Evolutionary conservation across 1,140 invertebrate species (phyloP).

Genomic region (Eueides isabella): DNA sequence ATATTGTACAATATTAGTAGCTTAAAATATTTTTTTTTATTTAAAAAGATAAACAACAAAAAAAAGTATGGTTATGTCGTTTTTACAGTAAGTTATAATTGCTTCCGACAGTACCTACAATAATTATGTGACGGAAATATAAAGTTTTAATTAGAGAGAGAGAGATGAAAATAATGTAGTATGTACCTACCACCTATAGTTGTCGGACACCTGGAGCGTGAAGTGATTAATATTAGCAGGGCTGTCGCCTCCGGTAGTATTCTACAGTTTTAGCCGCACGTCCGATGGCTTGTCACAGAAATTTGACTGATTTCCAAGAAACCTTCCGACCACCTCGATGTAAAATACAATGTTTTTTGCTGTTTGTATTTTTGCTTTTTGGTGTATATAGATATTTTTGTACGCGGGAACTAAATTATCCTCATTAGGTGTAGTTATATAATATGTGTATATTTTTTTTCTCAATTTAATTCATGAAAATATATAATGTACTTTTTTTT

Average conservation of each 20-base stretch:
- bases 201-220: slow-evolving; percentile 44
- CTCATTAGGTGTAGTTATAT: neutral
- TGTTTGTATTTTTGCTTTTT: neutral
- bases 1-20: neutral
- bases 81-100: slow-evolving; percentile 10
- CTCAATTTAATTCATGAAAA: neutral
- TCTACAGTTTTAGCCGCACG: slow-evolving; percentile 6
- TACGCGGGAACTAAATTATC: neutral
- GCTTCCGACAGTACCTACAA: slow-evolving; percentile 3
- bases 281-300: slow-evolving; percentile 9
- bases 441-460: neutral
- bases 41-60: neutral
- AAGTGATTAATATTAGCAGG: slow-evolving; percentile 45
- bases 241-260: slow-evolving; percentile 30
- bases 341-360: neutral
- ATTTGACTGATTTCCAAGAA: slow-evolving; percentile 10
- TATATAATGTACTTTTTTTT: too few species aligned
- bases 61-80: neutral
- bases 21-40: neutral
- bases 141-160: slow-evolving; percentile 24
- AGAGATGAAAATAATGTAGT: slow-evolving; percentile 27
- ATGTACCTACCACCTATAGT: slow-evolving; percentile 23
- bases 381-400: neutral
- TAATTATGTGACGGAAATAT: slow-evolving; percentile 16
- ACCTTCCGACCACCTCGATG: neutral